These are phyloP conservation scores for Drosophila seclusa DNA, from an alignment of 2,888 invertebrate species.

Conservation along the genomic window DNA sequence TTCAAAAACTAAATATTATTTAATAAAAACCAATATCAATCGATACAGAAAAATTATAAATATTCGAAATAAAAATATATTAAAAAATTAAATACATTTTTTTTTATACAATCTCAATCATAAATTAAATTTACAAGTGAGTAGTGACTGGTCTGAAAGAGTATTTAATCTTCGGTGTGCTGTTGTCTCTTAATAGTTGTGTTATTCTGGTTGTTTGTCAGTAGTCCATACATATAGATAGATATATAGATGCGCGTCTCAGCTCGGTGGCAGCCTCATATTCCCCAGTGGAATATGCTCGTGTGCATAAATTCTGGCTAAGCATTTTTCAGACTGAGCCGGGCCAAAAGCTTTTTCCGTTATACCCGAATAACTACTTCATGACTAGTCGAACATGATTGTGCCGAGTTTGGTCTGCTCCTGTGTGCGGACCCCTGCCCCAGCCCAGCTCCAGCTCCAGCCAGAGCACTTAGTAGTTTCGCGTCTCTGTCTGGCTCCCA, in stretches of 20 bases:
- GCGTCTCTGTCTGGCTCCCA: conserved; percentile 42
- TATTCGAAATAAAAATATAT: too few species aligned
- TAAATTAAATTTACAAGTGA: not conserved
- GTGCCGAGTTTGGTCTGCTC: conserved; percentile 14
- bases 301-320: conserved; percentile 71
- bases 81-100: too few species aligned
- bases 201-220: conserved; percentile 49
- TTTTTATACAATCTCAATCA: too few species aligned
- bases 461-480: conserved; percentile 36
- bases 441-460: not conserved
- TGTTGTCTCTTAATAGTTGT: conserved; percentile 26
- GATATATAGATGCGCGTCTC: conserved; percentile 34
- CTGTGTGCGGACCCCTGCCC: conserved; percentile 6
- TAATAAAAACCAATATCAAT: too few species aligned
- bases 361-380: conserved; percentile 11
- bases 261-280: conserved; percentile 34
- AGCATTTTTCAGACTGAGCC: conserved; percentile 41
- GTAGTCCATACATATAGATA: conserved; percentile 1
- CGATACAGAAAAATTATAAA: not conserved
- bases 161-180: not conserved
- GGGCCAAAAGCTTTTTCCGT: conserved; percentile 21
- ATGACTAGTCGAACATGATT: conserved; percentile 33
- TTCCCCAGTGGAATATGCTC: conserved; percentile 76
- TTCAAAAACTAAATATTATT: not conserved
- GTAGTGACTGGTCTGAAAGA: not conserved